Evolutionary conservation across 2,113 vertebrate genomes (phyloP), one percentile per base, ranked within the genome.

Genomic region (Steatornis caripensis): DNA sequence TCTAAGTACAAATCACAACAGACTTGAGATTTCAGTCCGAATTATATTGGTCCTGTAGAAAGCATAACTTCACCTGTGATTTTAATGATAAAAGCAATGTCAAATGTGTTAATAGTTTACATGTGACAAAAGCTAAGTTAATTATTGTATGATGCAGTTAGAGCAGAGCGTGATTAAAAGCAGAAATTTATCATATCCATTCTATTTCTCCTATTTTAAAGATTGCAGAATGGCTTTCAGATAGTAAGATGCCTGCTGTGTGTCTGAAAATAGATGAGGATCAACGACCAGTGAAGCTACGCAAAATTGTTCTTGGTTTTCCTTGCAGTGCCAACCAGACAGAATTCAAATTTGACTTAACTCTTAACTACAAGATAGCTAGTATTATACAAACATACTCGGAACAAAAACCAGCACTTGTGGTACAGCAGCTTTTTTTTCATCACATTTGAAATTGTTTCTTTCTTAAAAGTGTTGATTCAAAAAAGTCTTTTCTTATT

Each of bases 301-400:
- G 97, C 84, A 99, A 99, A 97, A 98, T 99, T 78, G 99, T 99
- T 77, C 98, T 99, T 96, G 99, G 99, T 84, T 99, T 99, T 98
- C 99, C 99, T 55, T 99, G 98, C 94, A 98, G 90, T 94, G 97
- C 91, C 82, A 99, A 98, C 96, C 99, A 99, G 97, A 99, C 98
- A 48, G 99, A 99, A 96, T 99, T 99, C 97, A 99, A 99, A 97
- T 99, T 99, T 97, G 99, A 99, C 89, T 98, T 99, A 95, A 98
- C 98, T 18, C 99, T 99, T 78, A 99, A 99, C 98, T 99, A 99
- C 98, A 99, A 99, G 98, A 98, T 99, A 82, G 98, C 99, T 87
- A 98, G 97, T 95, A 91, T 99, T 97, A 99, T 99, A 97, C 99
- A 99, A 90, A 99, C 98, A 3, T 99, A 99, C 92, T 99, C 99